Evolutionary conservation across 2,888 invertebrate species (phyloP), one percentile per base, ranked within the genome.

Genomic region (Apamea crenata): DNA sequence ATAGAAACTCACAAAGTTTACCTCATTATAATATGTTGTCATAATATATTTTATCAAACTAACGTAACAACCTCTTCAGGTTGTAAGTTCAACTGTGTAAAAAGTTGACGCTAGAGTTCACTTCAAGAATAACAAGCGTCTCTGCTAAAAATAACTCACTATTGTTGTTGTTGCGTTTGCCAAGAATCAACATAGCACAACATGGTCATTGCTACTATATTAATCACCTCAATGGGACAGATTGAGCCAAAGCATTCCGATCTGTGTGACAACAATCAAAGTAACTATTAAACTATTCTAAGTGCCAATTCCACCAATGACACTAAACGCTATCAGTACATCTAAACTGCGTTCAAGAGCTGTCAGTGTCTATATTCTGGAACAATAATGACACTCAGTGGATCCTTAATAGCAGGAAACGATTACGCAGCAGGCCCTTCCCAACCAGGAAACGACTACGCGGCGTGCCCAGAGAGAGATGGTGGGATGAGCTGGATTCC

Each of bases 211-310:
- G 36, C 40, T 29, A 18, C 14, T 18, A 29, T n/a, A 44, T 40
- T 40, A 18, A 36, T 66, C 21, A 53, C 70, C 25, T 29, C 10
- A 65, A 71, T 56, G 25, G 0, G 32, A 65, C n/a, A 63, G n/a
- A 71, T 65, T 56, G 80, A 56, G 72, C 65, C 71, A 79, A 56
- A 56, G 18, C 72, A 79, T 79, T 78, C 53, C 63, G 2, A 32
- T 32, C 40, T 40, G 40, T 32, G 50, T 44, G 40, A 71, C 29
- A 65, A 53, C 12, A 32, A 32, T 78, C 53, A 63, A 63, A 25
- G 18, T 32, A n/a, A 32, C 50, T 21, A 79, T 78, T 70, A n/a
- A n/a, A 32, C 40, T 21, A 79, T 78, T 70, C 16, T 29, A 29
- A 29, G 29, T 59, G 59, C 29, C 29, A 18, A 29, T 7, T 59